A percentile compares a stretch with the other conserved stretches of the same genome.
Evolutionary conservation across 2,797 vertebrate species (phyloP).

Genomic region (Corythornis leucogaster): DNA sequence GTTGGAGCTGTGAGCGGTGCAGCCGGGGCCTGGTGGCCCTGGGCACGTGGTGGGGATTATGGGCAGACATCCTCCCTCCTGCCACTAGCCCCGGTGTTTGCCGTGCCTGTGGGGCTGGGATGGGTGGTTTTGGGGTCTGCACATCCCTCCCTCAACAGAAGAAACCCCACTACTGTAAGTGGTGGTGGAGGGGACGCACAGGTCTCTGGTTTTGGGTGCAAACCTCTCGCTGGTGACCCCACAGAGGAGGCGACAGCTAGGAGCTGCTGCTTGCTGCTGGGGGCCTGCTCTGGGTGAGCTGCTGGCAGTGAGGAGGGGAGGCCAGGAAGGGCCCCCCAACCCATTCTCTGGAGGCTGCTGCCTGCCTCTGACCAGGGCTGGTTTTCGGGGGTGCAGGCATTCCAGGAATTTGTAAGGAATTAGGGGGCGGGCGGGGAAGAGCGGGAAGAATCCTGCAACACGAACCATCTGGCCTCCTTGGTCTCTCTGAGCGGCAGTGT

Average conservation of each 20-base stretch:
- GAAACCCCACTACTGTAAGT: fast-evolving
- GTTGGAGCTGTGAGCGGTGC: not conserved
- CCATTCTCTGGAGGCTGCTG: not conserved
- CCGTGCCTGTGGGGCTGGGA: not conserved
- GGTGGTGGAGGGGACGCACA: not conserved
- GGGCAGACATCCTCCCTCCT: not conserved
- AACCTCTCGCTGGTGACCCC: fast-evolving
- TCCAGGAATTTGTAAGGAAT: constrained; percentile 80
- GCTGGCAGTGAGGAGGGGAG: not conserved
- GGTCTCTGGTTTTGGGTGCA: fast-evolving
- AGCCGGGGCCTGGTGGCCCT: not conserved
- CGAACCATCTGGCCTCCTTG: constrained; percentile 73
- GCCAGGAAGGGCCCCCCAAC: not conserved
- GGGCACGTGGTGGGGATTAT: constrained; percentile 37
- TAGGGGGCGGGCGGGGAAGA: constrained; percentile 52
- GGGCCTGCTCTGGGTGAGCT: not conserved
- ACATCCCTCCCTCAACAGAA: not conserved
- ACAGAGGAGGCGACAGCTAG: fast-evolving
- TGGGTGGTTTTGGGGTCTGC: not conserved
- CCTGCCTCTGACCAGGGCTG: constrained; percentile 53
- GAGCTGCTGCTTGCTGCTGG: fast-evolving
- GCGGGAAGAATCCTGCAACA: constrained; percentile 73
- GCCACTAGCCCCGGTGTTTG: not conserved
- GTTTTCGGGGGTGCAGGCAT: constrained; percentile 75
- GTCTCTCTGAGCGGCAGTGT: constrained; percentile 32